Base-by-base conservation (phyloP, 2,113 vertebrate species). In the Megaceryle maxima region DNA sequence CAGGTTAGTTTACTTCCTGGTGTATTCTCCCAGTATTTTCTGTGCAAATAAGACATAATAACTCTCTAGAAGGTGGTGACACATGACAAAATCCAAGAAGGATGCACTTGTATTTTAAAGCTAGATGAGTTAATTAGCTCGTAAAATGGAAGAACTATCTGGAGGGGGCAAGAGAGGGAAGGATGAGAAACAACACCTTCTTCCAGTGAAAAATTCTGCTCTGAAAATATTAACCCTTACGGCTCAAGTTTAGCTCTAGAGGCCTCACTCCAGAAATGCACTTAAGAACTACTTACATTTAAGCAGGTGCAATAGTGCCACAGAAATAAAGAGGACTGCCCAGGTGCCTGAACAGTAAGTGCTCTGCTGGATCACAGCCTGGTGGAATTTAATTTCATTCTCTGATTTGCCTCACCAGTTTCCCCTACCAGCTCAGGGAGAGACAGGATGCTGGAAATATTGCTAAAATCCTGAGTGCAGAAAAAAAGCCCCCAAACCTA, bases 111-210 rank as follows among this genome's bases (percentile, higher is more conserved):
- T 75, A 78, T 92, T 92, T 95, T 90, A 92, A 90, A 90, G 68
- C 41, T 22, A 67, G 72, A 64, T 35, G 41, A 92, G 73, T 94
- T 93, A 95, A 97, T 95, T 83, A 94, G 88, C 72, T 92, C 35
- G 39, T 63, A 62, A 81, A 83, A 85, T 11, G 56, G 51, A 60
- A 88, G 57, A 53, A 35, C 33, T 46, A 33, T 56, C 90, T n/a
- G 83, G 64, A 79, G 59, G 39, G 53, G 59, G 29, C 9, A 55
- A 19, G 6, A 20, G 3, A 9, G 15, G 18, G 13, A 75, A 53
- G n/a, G 60, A 46, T 24, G 56, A 79, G 59, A 79, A 90, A 41
- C n/a, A 74, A 1, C 63, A 53, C 17, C 35, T 87, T 70, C 24
- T 87, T 70, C 24, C 43, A 78, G 67, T 16, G 50, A 78, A 60